Conservation (phyloP, 2,888 invertebrate species). For the Pseudoips prasinana region DNA sequence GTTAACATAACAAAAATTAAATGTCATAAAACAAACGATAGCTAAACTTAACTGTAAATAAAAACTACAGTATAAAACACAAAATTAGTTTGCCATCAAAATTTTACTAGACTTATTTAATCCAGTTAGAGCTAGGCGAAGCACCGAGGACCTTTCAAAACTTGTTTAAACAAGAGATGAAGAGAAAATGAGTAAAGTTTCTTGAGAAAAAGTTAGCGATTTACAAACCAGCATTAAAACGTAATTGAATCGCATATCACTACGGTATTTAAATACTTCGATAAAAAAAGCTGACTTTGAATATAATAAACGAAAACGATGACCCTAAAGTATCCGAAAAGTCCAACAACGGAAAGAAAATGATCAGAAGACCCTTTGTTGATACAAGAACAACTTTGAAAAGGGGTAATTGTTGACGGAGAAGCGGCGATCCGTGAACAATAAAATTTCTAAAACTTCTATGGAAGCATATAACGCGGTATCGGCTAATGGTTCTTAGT, state of each 20-base stretch:
- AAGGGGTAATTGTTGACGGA: slow-evolving; percentile 50
- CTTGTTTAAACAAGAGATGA: slow-evolving; percentile 67
- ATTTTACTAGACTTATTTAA: slow-evolving; percentile 60
- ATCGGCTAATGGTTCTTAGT: slow-evolving; percentile 64
- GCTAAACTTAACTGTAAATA: slow-evolving; percentile 10
- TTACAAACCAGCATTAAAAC: slow-evolving; percentile 57
- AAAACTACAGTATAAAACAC: slow-evolving; percentile 16
- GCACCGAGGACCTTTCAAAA: slow-evolving; percentile 52
- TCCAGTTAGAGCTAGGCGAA: slow-evolving; percentile 60
- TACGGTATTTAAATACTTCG: slow-evolving; percentile 6
- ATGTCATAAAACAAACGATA: too few relatives aligned
- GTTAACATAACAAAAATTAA: too few relatives aligned
- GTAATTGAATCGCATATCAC: slow-evolving; percentile 52
- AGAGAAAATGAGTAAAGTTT: slow-evolving; percentile 76
- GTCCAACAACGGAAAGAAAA: slow-evolving; percentile 11
- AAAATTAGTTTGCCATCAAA: slow-evolving; percentile 58
- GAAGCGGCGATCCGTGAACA: slow-evolving; percentile 50
- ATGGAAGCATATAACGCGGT: slow-evolving; percentile 52
- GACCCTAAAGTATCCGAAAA: too few relatives aligned
- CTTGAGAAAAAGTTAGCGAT: slow-evolving; percentile 58
- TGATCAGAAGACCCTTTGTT: slow-evolving; percentile 15
- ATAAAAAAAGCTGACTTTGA: too few relatives aligned
- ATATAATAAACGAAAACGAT: too few relatives aligned
- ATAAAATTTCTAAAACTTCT: slow-evolving; percentile 62
- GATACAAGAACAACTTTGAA: slow-evolving; percentile 23